Evolutionary conservation across 2,888 invertebrate species (phyloP).

Genomic region (Coremacera marginata): DNA sequence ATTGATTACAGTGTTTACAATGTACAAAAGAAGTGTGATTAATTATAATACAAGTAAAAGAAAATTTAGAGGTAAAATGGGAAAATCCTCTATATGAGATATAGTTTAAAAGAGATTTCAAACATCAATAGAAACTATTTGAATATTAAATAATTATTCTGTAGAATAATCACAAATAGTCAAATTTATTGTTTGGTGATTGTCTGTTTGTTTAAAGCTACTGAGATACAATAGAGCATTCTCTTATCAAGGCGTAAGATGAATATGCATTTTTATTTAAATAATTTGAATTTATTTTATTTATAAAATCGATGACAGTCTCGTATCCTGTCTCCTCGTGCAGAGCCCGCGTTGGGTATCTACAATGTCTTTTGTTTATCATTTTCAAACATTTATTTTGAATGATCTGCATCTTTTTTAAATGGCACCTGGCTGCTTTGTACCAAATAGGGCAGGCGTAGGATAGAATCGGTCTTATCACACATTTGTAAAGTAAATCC

Average conservation of each 20-base stretch:
- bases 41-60: not conserved
- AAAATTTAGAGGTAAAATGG: not conserved
- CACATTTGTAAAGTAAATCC: not conserved
- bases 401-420: not conserved
- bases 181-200: not conserved
- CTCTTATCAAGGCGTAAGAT: not conserved
- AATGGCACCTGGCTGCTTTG: not conserved
- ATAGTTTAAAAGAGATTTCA: not conserved
- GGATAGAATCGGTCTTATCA: not conserved
- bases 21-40: not conserved
- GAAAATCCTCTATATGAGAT: not conserved
- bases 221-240: not conserved
- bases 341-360: not conserved
- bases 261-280: not conserved
- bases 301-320: too few species aligned
- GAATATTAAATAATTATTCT: not conserved
- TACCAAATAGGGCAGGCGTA: not conserved
- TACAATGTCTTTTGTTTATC: not conserved
- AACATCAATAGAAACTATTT: not conserved
- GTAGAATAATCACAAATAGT: not conserved
- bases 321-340: not conserved
- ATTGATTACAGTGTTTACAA: not conserved
- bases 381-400: conserved; percentile 13
- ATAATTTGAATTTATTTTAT: not conserved
- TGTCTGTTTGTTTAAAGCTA: not conserved